Conservation (phyloP, 2,888 invertebrate species). For the Bibio marci region DNA sequence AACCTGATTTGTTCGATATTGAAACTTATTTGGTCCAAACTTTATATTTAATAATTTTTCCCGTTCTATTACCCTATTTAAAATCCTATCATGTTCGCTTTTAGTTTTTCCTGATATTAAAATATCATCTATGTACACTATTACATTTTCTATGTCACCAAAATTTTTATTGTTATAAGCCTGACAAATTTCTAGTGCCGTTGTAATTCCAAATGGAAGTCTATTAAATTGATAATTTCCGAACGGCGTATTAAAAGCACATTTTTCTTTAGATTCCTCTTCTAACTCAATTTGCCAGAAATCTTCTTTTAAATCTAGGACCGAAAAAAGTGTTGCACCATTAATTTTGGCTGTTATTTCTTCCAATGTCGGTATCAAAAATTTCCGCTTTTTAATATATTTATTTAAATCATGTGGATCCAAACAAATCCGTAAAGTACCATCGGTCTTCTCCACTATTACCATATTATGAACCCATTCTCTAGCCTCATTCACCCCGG, state of each 20-base stretch:
- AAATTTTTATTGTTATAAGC: constrained; percentile 16
- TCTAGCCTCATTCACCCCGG: not conserved
- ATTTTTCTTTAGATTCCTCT: constrained; percentile 18
- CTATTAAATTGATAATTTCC: constrained; percentile 14
- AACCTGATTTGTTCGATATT: constrained; percentile 12
- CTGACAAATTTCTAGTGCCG: constrained; percentile 20
- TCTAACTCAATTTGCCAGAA: constrained; percentile 9
- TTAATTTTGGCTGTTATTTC: constrained; percentile 10
- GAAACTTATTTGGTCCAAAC: constrained; percentile 16
- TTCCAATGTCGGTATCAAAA: constrained; percentile 13
- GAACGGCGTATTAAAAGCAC: not conserved
- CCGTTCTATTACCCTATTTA: constrained; percentile 8
- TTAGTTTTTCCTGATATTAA: constrained; percentile 12
- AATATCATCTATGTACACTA: constrained; percentile 21
- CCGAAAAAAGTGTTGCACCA: constrained; percentile 12
- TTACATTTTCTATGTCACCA: constrained; percentile 18
- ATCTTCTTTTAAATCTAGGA: constrained; percentile 12
- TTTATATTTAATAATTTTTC: constrained; percentile 8
- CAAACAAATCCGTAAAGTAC: constrained; percentile 14
- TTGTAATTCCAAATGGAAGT: constrained; percentile 18
- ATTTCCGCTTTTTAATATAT: constrained; percentile 10
- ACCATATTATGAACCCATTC: not conserved
- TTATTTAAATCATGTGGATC: constrained; percentile 15
- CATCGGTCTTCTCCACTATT: constrained; percentile 7
- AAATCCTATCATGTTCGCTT: constrained; percentile 10